These are phyloP conservation scores for Drosophila leontia DNA, from an alignment of 1,140 invertebrate species.

Conservation along the genomic window DNA sequence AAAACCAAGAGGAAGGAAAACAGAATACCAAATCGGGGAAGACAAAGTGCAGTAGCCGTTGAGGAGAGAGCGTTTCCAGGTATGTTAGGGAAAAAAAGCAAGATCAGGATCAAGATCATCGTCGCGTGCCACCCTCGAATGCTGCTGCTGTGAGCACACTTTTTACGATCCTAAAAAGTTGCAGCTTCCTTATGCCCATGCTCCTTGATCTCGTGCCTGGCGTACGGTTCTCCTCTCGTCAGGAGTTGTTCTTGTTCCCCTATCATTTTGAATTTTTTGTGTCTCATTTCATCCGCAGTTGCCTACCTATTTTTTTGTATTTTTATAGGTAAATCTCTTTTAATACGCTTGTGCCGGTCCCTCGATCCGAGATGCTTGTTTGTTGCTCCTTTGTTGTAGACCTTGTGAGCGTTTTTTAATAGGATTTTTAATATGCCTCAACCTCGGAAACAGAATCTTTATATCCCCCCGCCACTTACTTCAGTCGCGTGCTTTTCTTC, in stretches of 20 bases:
- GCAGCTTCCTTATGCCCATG: conserved; percentile 56
- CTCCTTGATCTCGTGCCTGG: conserved; percentile 63
- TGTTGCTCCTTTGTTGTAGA: conserved; percentile 53
- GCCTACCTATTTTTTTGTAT: conserved; percentile 59
- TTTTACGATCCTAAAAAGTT: conserved; percentile 65
- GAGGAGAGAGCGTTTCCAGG: conserved; percentile 41
- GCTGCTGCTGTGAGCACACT: conserved; percentile 33
- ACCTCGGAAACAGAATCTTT: conserved; percentile 49
- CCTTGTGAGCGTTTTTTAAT: conserved; percentile 68
- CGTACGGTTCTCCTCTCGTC: conserved; percentile 56
- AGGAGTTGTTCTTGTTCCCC: conserved; percentile 19
- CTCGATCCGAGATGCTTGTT: conserved; percentile 65
- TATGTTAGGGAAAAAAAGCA: conserved; percentile 38
- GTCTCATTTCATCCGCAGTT: conserved; percentile 57
- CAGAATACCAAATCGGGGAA: conserved; percentile 49
- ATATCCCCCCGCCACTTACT: conserved; percentile 38
- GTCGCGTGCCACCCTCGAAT: conserved; percentile 71
- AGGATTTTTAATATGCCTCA: conserved; percentile 72
- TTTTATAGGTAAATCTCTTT: conserved; percentile 82
- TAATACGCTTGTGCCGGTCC: conserved; percentile 67
- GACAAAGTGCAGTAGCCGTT: conserved; percentile 56
- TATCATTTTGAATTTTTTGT: conserved; percentile 36
- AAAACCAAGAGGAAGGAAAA: conserved; percentile 44
- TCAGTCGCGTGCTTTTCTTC: conserved; percentile 58
- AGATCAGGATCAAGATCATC: conserved; percentile 44